These are phyloP conservation scores for Lysandra bellargus DNA, from an alignment of 2,888 invertebrate genomes.

Conservation along the genomic window DNA sequence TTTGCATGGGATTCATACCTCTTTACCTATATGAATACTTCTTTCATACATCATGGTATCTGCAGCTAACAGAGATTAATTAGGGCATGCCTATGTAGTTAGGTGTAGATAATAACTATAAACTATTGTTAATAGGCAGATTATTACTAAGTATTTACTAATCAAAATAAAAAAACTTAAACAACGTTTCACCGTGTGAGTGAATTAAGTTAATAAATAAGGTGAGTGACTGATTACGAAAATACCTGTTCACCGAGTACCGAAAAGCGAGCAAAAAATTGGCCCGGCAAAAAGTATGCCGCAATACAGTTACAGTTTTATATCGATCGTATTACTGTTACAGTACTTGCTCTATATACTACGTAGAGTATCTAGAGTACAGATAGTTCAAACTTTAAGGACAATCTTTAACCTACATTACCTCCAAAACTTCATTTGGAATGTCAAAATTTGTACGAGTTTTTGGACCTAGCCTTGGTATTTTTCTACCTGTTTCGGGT, in stretches of 20 bases:
- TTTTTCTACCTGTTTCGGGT: no score
- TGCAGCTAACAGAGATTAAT: no score
- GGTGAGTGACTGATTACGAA: slow-evolving; percentile 26
- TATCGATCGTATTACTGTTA: slow-evolving; percentile 15
- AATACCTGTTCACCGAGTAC: slow-evolving; percentile 22
- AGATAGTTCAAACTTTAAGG: background rate
- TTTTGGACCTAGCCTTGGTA: no score
- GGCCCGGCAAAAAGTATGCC: slow-evolving; percentile 23
- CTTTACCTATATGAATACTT: no score
- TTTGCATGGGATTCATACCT: background rate
- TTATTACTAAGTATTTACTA: background rate
- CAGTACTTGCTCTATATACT: slow-evolving; percentile 12
- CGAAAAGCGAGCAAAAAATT: slow-evolving; percentile 22
- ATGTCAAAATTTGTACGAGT: no score
- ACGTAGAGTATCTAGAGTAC: background rate
- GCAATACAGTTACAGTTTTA: slow-evolving; percentile 22
- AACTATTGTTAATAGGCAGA: no score
- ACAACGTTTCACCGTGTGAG: background rate
- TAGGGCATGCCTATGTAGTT: no score
- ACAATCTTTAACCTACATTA: background rate
- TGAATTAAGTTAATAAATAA: background rate
- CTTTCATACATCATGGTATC: no score
- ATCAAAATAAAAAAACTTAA: background rate
- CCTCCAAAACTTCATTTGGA: no score
- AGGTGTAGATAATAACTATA: no score